A percentile compares a stretch with the other conserved stretches of the same genome.
Evolutionary conservation across 2,797 vertebrate genomes (phyloP).

Genomic region (Melanotaenia nigrans): DNA sequence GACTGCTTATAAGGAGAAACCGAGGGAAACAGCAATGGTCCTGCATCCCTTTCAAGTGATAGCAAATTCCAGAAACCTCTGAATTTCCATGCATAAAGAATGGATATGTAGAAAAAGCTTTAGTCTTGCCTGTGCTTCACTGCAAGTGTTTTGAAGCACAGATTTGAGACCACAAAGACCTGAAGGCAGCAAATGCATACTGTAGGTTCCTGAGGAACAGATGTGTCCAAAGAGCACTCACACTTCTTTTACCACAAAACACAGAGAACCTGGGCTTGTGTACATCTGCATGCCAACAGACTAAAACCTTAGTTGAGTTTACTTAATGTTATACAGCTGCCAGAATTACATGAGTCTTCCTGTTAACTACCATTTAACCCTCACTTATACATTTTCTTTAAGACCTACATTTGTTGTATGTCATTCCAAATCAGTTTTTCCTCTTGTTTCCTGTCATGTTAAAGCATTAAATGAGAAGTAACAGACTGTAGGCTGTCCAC

Average conservation of each 20-base stretch:
- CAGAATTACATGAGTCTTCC: background rate
- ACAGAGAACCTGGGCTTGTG: background rate
- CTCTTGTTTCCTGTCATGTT: constrained; percentile 11
- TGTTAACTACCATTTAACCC: background rate
- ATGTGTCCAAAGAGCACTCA: no score
- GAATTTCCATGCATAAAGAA: background rate
- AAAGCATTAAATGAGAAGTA: constrained; percentile 5
- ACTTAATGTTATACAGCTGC: constrained; percentile 1
- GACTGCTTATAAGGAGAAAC: background rate
- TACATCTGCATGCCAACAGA: constrained; percentile 8
- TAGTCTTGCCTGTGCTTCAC: constrained; percentile 1
- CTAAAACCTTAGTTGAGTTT: background rate
- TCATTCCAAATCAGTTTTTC: background rate
- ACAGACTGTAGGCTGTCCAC: background rate
- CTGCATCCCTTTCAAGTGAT: background rate
- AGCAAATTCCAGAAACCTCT: background rate
- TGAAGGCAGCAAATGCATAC: background rate
- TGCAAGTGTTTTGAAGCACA: background rate
- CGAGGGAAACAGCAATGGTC: background rate
- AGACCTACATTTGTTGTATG: background rate
- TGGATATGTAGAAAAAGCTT: background rate
- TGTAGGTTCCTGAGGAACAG: no score
- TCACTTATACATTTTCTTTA: background rate
- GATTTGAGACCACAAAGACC: constrained; percentile 7
- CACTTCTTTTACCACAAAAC: background rate